Conservation (phyloP, 2,888 invertebrate genomes). For the Bombyx huttoni region DNA sequence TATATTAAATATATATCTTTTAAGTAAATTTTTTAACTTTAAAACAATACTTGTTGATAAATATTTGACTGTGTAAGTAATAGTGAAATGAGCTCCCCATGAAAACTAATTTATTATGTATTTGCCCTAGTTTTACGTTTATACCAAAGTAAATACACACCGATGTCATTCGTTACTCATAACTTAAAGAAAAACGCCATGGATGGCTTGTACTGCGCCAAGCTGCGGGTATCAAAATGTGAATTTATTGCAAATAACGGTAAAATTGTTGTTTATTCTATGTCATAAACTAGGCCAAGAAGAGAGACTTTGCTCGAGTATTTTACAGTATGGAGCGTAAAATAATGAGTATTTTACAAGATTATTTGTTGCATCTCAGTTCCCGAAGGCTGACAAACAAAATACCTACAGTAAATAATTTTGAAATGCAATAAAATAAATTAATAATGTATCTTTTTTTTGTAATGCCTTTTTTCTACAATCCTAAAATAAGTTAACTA, state of each 20-base stretch:
- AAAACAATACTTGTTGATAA: too few relatives aligned
- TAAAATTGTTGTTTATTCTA: constrained; percentile 41
- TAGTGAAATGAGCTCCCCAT: too few relatives aligned
- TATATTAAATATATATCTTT: too few relatives aligned
- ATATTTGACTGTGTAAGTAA: too few relatives aligned
- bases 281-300: constrained; percentile 30
- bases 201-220: background rate
- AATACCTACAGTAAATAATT: background rate
- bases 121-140: too few relatives aligned
- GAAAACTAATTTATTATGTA: background rate
- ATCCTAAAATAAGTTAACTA: too few relatives aligned
- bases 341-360: background rate
- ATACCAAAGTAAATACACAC: background rate
- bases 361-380: background rate
- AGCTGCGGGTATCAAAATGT: constrained; percentile 29
- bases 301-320: constrained; percentile 25
- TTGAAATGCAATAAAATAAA: too few relatives aligned
- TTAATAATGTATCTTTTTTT: too few relatives aligned
- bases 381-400: background rate
- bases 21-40: too few relatives aligned
- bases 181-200: background rate
- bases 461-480: too few relatives aligned
- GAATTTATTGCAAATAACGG: constrained; percentile 40
- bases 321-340: constrained; percentile 10
- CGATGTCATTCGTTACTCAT: background rate